Evolutionary conservation across 2,113 vertebrate species (phyloP).

Genomic region (Himantopus leucocephalus): DNA sequence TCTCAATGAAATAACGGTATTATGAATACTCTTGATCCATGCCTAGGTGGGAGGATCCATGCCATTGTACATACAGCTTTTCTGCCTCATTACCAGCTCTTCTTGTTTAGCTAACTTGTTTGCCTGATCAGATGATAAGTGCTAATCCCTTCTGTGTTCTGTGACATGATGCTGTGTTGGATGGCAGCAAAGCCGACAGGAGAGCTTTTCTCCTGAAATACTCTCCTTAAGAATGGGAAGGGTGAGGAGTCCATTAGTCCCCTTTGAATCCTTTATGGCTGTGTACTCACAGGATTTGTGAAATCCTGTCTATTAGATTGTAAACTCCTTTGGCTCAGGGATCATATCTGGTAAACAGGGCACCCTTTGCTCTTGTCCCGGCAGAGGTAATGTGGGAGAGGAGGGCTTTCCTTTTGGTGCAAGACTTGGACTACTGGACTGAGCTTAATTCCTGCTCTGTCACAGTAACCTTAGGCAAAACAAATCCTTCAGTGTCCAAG

Average conservation of each 20-base stretch:
- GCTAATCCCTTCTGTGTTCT: not conserved
- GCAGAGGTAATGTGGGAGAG: not conserved
- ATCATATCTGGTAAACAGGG: not conserved
- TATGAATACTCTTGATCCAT: not conserved
- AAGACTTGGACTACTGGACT: not conserved
- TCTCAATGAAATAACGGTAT: not conserved
- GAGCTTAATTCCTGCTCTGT: not conserved
- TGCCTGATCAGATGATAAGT: not conserved
- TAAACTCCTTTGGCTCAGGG: not conserved
- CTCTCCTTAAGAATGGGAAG: not conserved
- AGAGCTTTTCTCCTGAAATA: not conserved
- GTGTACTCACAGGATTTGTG: not conserved
- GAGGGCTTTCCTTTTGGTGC: not conserved
- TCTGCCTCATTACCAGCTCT: conserved; percentile 12
- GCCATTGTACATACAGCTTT: not conserved
- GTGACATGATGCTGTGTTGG: not conserved
- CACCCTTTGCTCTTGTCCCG: not conserved
- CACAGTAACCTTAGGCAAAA: not conserved
- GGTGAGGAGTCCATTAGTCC: not conserved
- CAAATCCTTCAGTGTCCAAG: not conserved
- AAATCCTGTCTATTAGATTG: not conserved
- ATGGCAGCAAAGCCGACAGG: not conserved
- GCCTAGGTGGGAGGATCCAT: not conserved
- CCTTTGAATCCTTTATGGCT: not conserved
- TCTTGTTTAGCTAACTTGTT: conserved; percentile 24